Evolutionary conservation across 2,888 invertebrate species (phyloP), one percentile per base, ranked within the genome.

Genomic region (Ormyrus pomaceus): DNA sequence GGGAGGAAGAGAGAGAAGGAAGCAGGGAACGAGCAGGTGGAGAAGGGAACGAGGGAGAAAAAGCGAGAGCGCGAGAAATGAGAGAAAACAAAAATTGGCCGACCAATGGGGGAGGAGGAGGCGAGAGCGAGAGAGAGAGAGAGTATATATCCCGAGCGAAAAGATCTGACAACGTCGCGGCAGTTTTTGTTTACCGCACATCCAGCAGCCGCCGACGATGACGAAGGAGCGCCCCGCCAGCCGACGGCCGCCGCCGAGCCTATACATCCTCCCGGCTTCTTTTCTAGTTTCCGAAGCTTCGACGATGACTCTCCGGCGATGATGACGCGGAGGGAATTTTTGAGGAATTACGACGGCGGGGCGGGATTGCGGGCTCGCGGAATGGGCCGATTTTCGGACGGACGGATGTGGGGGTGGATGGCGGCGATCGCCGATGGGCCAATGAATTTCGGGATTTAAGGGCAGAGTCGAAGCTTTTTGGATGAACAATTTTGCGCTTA

Each of bases 91-190:
- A 83, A 83, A 78, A 82, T 81, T 74, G 56, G 65, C 74, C 81
- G 77, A 81, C 82, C 82, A 81, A 81, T 82, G 81, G 72, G 79
- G 73, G 74, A 71, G 72, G 69, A 71, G 77, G 8, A 13, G 66
- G 13, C 6, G 56, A 61, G 71, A 80, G 77, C 48, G 65, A 64
- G 69, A 62, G 78, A 73, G 78, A 80, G 83, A 65, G n/a, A 77
- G 72, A 66, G 74, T 34, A 34, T 34, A 34, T 34, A 34, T 76
- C 76, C 80, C 70, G 80, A 75, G 81, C 82, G 82, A 88, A 88
- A 88, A 89, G 89, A 89, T 88, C 89, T 87, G 89, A 89, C 89
- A 89, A 89, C 89, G 89, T 89, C 87, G 89, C 88, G 85, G 84
- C 83, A 73, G 88, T 89, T 89, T 89, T 89, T 89, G 89, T 89